Evolutionary conservation across 2,797 vertebrate genomes (phyloP).

Genomic region (Pogoniulus pusillus): DNA sequence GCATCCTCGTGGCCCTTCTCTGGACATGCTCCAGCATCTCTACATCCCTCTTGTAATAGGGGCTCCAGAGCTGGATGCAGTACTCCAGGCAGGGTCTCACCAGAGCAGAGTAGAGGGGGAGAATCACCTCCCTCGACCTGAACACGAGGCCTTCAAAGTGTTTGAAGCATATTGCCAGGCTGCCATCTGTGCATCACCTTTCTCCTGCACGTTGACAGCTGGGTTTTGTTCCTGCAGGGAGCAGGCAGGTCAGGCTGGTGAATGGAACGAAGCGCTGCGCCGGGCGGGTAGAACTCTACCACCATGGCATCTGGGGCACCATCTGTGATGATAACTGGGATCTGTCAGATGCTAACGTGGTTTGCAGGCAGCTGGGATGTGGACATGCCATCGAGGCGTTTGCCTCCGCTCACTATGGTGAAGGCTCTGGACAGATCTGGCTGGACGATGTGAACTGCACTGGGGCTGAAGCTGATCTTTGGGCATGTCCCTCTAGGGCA

Average conservation of each 20-base stretch:
- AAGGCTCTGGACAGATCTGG: slow-evolving; percentile 65
- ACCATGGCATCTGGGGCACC: slow-evolving; percentile 66
- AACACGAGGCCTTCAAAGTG: background rate
- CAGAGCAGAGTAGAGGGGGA: no score
- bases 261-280: slow-evolving; percentile 51
- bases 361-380: slow-evolving; percentile 72
- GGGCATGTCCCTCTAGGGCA: slow-evolving; percentile 32
- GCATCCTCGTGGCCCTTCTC: no score
- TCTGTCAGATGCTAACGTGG: slow-evolving; percentile 50
- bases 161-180: background rate
- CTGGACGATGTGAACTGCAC: slow-evolving; percentile 52
- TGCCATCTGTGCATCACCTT: background rate
- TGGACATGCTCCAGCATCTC: no score
- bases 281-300: slow-evolving; percentile 70
- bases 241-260: slow-evolving; percentile 51
- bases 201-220: background rate
- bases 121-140: no score
- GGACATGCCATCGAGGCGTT: slow-evolving; percentile 38
- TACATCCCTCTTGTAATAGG: no score
- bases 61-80: no score
- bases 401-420: slow-evolving; percentile 18
- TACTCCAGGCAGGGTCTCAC: no score
- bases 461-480: slow-evolving; percentile 61
- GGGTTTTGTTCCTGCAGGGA: slow-evolving; percentile 35
- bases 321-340: slow-evolving; percentile 73